Conservation (phyloP, 2,113 vertebrate species). For the Pipa parva region DNA sequence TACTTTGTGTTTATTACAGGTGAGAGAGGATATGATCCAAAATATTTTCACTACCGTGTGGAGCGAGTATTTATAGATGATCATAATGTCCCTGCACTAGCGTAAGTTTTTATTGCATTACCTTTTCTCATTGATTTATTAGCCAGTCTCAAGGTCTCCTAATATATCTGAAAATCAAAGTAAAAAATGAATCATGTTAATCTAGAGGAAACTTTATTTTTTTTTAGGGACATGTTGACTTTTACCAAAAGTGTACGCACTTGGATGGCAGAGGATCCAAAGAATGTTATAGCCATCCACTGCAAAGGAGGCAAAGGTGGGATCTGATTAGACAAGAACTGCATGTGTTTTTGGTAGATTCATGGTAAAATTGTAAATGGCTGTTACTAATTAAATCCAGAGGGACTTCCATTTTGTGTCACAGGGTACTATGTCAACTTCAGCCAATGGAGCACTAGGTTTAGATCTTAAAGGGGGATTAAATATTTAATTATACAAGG, state of each 20-base stretch:
- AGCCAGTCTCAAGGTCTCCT: conserved; percentile 6
- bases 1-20: conserved; percentile 68
- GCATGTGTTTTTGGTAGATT: too few species aligned
- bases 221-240: conserved; percentile 79
- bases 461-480: too few species aligned
- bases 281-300: conserved; percentile 83
- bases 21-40: conserved; percentile 86
- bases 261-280: conserved; percentile 78
- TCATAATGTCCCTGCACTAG: conserved; percentile 84
- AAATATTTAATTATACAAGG: too few species aligned
- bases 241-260: conserved; percentile 75
- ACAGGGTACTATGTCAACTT: too few species aligned
- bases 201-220: neutral
- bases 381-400: too few species aligned
- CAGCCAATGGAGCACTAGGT: too few species aligned
- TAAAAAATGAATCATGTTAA: neutral
- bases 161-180: neutral
- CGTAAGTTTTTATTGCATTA: conserved; percentile 70
- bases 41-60: conserved; percentile 85
- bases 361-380: too few species aligned
- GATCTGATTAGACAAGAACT: too few species aligned
- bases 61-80: conserved; percentile 86
- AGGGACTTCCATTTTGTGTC: too few species aligned
- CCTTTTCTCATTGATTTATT: too few species aligned
- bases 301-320: conserved; percentile 96